Evolutionary conservation across 1,140 invertebrate species (phyloP).

Genomic region (Arion vulgaris): DNA sequence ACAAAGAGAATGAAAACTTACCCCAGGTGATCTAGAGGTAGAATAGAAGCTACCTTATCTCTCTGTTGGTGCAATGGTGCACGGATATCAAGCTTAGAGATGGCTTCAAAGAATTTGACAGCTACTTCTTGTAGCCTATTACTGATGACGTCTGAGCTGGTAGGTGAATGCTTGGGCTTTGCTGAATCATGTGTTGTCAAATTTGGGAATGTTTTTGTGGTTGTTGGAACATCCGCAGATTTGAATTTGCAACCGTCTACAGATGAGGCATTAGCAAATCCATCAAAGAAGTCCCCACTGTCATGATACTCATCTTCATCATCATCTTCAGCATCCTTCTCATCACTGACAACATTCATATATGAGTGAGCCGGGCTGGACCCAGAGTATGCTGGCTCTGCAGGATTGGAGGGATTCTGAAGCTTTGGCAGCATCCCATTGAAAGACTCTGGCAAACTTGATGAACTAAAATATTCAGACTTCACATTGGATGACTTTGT

Average conservation of each 20-base stretch:
- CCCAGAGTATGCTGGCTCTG: background rate
- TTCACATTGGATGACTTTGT: background rate
- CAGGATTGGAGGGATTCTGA: background rate
- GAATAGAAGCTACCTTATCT: conserved; percentile 14
- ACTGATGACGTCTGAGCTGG: background rate
- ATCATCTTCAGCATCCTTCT: conserved; percentile 24
- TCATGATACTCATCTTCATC: conserved; percentile 33
- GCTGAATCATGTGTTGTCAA: background rate
- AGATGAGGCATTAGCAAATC: background rate
- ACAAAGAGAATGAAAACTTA: conserved; percentile 2
- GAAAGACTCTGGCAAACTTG: conserved; percentile 11
- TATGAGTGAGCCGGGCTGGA: background rate
- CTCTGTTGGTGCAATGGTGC: conserved; percentile 10
- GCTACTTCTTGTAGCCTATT: conserved; percentile 29
- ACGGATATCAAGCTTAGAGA: conserved; percentile 20
- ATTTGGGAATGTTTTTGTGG: background rate
- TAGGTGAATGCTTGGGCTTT: background rate
- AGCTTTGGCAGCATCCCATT: background rate
- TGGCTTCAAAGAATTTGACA: conserved; percentile 11
- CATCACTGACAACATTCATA: background rate
- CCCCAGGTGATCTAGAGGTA: conserved; percentile 34
- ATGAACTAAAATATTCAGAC: background rate
- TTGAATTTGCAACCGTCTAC: background rate
- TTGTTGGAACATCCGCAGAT: background rate
- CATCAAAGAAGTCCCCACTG: conserved; percentile 29